Conservation (phyloP, 2,113 vertebrate species). For the Ictalurus punctatus region DNA sequence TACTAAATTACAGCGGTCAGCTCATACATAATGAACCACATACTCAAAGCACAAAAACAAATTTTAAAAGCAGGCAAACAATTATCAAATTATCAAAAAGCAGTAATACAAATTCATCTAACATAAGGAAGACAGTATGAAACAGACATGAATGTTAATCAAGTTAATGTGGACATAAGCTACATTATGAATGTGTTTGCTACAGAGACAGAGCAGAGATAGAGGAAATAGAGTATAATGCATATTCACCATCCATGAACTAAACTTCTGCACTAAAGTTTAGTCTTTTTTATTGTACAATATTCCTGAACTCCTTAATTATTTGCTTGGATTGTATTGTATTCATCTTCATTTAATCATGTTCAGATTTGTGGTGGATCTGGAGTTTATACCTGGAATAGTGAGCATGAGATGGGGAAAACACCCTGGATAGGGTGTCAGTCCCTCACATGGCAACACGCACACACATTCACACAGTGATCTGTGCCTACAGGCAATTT, state of each 20-base stretch:
- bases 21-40: conserved; percentile 14
- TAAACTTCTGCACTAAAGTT: background rate
- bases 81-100: background rate
- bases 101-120: background rate
- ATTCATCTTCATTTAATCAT: background rate
- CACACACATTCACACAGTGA: background rate
- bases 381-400: background rate
- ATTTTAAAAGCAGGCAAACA: conserved; percentile 10
- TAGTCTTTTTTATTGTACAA: background rate
- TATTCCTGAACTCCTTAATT: background rate
- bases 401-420: background rate
- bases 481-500: background rate
- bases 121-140: background rate
- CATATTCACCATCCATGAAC: background rate
- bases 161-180: background rate
- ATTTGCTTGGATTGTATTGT: background rate
- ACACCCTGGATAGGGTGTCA: background rate
- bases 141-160: background rate
- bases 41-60: background rate
- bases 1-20: conserved; percentile 16
- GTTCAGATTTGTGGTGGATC: background rate
- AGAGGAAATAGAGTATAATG: background rate
- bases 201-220: background rate
- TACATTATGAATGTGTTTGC: background rate
- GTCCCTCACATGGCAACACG: background rate